These are phyloP conservation scores for Protosalanx chinensis DNA, from an alignment of 2,797 vertebrate genomes.

Conservation along the genomic window DNA sequence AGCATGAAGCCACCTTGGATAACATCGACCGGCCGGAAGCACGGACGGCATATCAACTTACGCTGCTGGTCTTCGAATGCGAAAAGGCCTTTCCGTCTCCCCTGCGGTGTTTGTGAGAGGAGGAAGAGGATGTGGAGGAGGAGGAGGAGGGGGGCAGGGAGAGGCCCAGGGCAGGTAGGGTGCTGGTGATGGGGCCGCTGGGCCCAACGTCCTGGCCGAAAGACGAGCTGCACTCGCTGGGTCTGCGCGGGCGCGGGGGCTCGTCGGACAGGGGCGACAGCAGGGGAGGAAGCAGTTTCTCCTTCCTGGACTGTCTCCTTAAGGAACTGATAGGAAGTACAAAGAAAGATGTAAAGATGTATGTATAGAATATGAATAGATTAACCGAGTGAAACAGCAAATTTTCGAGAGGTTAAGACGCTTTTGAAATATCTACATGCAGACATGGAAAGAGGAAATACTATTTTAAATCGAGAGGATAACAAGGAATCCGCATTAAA, in stretches of 20 bases:
- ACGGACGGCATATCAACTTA: constrained; percentile 48
- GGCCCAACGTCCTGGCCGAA: constrained; percentile 76
- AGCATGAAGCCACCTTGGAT: background rate
- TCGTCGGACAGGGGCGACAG: constrained; percentile 88
- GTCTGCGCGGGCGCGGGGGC: constrained; percentile 72
- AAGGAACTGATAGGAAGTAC: constrained; percentile 57
- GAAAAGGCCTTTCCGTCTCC: constrained; percentile 80
- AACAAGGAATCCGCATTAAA: too few species aligned
- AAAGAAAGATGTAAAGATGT: background rate
- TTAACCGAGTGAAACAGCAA: background rate
- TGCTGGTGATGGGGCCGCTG: constrained; percentile 22
- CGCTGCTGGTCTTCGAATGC: constrained; percentile 77
- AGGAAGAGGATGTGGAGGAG: constrained; percentile 62
- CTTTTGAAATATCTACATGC: too few species aligned
- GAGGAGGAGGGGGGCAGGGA: constrained; percentile 53
- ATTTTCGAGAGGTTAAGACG: too few species aligned
- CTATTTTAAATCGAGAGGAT: too few species aligned
- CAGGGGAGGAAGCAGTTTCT: constrained; percentile 88
- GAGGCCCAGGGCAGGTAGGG: constrained; percentile 55
- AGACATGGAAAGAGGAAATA: too few species aligned
- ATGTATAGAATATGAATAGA: background rate
- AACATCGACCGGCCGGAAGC: background rate
- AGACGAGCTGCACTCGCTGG: constrained; percentile 71
- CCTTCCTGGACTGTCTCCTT: constrained; percentile 83
- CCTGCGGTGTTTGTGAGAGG: constrained; percentile 82